Evolutionary conservation across 2,797 vertebrate genomes (phyloP), one percentile per base, ranked within the genome.

Genomic region (Sternarchorhynchus goeldii): DNA sequence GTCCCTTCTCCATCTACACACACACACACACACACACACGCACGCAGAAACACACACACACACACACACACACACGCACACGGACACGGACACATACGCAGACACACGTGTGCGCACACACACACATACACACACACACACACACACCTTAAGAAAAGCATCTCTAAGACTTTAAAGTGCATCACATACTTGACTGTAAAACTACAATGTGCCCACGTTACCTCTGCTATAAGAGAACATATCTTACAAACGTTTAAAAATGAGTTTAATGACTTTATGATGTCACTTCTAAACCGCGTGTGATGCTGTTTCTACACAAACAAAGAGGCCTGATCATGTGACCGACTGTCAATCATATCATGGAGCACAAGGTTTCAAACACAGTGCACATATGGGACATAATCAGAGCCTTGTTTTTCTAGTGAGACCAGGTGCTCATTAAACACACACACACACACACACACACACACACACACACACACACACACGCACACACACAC

Each of bases 21-120:
- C 84, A 90, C 86, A 90, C 91, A 84, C 76, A 34, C 75, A 87
- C 69, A 87, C 80, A 82, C 41, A 63, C 58, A 86, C 64, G 85
- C 1, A 45, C 55, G 57, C 32, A 78, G 66, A 57, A 76, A 73
- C 73, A 62, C 45, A 1, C 45, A 50, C 41, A 45, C 6, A 45
- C 41, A 45, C 41, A 45, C 41, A 45, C 0, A 8, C 45, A 50
- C 45, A 14, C 45, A 14, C 45, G 2, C 45, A 50, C 45, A 50
- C 2, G 36, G 34, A 82, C 45, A 72, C n/a, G n/a, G n/a, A n/a
- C n/a, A n/a, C n/a, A n/a, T n/a, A n/a, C n/a, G n/a, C n/a, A n/a
- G n/a, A n/a, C n/a, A n/a, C n/a, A n/a, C n/a, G n/a, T n/a, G n/a
- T n/a, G n/a, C n/a, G n/a, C 3, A 45, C 21, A 75, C 4, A 73